phyloP scores from a whole-genome alignment of 2,113 vertebrate species.

The Trogon melanurus region DNA sequence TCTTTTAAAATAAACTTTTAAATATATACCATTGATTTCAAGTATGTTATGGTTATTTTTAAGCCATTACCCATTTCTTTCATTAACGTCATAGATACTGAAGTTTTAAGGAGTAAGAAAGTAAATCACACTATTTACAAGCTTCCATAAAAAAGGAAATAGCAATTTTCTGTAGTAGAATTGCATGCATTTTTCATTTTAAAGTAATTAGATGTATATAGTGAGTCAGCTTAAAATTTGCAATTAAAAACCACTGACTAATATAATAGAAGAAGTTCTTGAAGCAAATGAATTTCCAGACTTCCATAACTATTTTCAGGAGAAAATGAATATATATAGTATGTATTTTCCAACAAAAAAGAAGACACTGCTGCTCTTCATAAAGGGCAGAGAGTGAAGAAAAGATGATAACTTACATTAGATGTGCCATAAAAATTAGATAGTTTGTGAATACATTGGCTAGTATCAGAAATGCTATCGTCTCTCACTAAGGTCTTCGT shows the following conservation, averaged over 20 bases:
- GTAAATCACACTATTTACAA: conserved; percentile 36
- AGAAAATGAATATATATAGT: neutral
- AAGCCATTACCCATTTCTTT: neutral
- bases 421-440: neutral
- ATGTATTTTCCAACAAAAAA: neutral
- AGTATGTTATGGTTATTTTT: neutral
- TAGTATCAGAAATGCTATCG: neutral
- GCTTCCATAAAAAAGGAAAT: conserved; percentile 37
- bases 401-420: neutral
- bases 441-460: neutral
- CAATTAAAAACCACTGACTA: conserved; percentile 27
- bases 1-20: neutral
- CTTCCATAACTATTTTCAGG: neutral
- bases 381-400: neutral
- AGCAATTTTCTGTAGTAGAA: conserved; percentile 31
- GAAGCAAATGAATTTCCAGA: conserved; percentile 31
- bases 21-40: neutral
- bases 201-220: conserved; percentile 38
- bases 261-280: conserved; percentile 23
- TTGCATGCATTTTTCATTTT: conserved; percentile 24
- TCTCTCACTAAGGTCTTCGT: neutral
- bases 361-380: neutral
- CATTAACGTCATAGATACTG: neutral
- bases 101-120: conserved; percentile 13
- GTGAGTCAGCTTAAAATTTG: conserved; percentile 45